Conservation (phyloP, 2,888 invertebrate species). For the Hydropsyche betteni region DNA sequence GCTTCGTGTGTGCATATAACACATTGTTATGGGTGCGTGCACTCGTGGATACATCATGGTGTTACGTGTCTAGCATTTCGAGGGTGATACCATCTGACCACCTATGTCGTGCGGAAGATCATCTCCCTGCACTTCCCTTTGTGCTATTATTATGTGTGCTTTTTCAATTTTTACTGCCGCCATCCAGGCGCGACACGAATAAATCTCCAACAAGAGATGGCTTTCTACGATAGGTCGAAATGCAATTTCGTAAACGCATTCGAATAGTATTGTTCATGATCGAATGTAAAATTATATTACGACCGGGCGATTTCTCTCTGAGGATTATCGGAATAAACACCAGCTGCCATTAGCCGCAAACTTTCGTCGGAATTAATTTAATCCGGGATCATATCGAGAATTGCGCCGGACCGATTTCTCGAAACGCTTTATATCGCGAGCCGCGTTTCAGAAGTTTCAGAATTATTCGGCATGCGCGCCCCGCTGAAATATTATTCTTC, state of each 20-base stretch:
- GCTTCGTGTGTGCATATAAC: conserved; percentile 1
- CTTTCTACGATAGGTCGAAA: background rate
- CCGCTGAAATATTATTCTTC: conserved; percentile 8
- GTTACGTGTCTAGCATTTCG: conserved; percentile 29
- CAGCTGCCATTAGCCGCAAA: conserved; percentile 13
- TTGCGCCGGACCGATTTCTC: background rate
- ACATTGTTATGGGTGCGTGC: conserved; percentile 27
- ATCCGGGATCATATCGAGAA: conserved; percentile 6
- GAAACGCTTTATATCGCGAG: background rate
- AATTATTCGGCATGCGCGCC: background rate
- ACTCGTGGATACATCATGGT: background rate
- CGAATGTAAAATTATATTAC: too few species aligned
- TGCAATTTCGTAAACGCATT: too few species aligned
- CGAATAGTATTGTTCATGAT: too few species aligned
- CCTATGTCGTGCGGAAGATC: conserved; percentile 26
- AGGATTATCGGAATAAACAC: conserved; percentile 13
- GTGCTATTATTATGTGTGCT: conserved; percentile 10
- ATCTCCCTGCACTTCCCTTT: conserved; percentile 3
- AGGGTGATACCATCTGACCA: conserved; percentile 20
- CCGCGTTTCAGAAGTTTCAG: background rate
- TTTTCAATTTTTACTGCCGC: conserved; percentile 12
- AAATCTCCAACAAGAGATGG: background rate
- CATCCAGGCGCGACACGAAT: background rate
- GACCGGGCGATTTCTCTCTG: background rate
- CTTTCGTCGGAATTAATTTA: conserved; percentile 11